A percentile compares a stretch with the other conserved stretches of the same genome.
phyloP scores from a whole-genome alignment of 2,888 invertebrate genomes.

The Agrotis puta region DNA sequence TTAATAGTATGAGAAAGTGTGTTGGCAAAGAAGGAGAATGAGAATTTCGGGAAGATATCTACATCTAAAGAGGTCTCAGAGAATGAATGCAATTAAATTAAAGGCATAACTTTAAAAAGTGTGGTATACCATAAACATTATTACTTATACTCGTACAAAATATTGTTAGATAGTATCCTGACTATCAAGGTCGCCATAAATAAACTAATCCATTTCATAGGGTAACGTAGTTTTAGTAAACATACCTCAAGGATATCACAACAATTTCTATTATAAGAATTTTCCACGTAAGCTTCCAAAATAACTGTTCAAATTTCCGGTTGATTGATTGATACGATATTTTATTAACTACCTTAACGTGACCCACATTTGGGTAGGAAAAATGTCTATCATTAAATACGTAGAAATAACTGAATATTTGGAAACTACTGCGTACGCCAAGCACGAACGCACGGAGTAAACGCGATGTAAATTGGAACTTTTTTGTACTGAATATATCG shows the following conservation, averaged over 20 bases:
- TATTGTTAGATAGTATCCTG: not conserved
- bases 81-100: not conserved
- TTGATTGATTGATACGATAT: slow-evolving; percentile 53
- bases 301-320: slow-evolving; percentile 32
- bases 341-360: slow-evolving; percentile 43
- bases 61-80: not conserved
- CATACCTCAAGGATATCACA: slow-evolving; percentile 21
- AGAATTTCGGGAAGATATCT: not conserved
- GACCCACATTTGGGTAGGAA: slow-evolving; percentile 64
- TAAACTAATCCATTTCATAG: slow-evolving; percentile 5
- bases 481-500: not conserved
- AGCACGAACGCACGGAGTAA: not conserved
- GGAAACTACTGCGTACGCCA: not conserved
- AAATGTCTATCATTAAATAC: slow-evolving; percentile 72
- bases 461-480: not conserved
- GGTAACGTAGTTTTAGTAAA: not conserved
- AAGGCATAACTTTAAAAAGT: not conserved
- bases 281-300: slow-evolving; percentile 16
- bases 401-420: slow-evolving; percentile 45
- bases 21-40: not conserved
- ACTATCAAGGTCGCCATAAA: slow-evolving; percentile 7
- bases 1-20: not conserved
- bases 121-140: not conserved
- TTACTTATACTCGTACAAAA: not conserved
- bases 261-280: slow-evolving; percentile 17